phyloP scores from a whole-genome alignment of 2,888 invertebrate genomes.

The Lepidocyrtinus sp. region DNA sequence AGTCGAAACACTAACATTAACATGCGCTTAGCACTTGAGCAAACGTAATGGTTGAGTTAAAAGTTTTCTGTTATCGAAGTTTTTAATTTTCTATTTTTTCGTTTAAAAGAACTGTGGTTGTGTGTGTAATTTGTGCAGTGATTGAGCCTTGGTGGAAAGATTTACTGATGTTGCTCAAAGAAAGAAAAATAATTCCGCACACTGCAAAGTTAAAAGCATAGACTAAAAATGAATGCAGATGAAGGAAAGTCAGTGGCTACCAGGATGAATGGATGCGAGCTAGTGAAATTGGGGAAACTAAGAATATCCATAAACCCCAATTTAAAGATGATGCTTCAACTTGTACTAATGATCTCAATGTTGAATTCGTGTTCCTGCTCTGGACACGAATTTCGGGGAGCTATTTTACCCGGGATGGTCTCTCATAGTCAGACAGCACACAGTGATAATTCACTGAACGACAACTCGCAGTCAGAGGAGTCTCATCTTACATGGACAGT shows the following conservation, averaged over 20 bases:
- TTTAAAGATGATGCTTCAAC: constrained; percentile 12
- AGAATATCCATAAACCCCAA: constrained; percentile 10
- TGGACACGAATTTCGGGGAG: constrained; percentile 36
- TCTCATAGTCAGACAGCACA: neutral
- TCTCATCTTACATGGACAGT: constrained; percentile 32
- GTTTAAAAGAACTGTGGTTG: too few species aligned
- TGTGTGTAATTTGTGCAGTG: too few species aligned
- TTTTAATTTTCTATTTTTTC: too few species aligned
- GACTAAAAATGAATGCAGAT: neutral
- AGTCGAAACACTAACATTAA: too few species aligned
- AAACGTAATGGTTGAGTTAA: too few species aligned
- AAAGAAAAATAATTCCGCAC: constrained; percentile 11
- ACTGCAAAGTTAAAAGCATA: neutral
- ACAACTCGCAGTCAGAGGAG: neutral
- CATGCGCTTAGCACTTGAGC: too few species aligned
- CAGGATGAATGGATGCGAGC: constrained; percentile 14
- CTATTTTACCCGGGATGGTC: neutral
- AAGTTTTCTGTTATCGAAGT: too few species aligned
- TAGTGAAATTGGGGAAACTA: constrained; percentile 28
- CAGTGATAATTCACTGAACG: constrained; percentile 4
- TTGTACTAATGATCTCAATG: constrained; percentile 51
- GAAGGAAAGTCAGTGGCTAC: constrained; percentile 4
- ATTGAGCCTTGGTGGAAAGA: too few species aligned
- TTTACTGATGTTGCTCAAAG: neutral
- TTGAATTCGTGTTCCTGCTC: constrained; percentile 8